Percentiles rank a stretch among this genome's conserved stretches.
phyloP scores from a whole-genome alignment of 2,888 invertebrate genomes.

The Galerucella calmariensis region DNA sequence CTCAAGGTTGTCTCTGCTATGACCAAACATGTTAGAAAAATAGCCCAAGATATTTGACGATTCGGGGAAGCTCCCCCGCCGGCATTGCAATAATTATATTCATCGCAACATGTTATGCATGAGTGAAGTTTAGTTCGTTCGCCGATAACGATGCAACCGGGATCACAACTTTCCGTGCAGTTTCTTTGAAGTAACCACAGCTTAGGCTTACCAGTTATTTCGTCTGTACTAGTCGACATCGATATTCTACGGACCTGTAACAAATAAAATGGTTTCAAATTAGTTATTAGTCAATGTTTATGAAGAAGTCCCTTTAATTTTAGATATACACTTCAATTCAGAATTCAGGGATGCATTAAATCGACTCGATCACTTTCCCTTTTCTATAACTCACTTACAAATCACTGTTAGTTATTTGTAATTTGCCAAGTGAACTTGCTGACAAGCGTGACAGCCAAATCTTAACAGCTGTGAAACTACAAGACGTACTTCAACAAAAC shows the following conservation, averaged over 20 bases:
- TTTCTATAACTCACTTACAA: too few relatives aligned
- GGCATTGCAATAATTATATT: constrained; percentile 80
- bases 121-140: constrained; percentile 89
- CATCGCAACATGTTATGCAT: constrained; percentile 87
- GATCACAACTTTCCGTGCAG: constrained; percentile 85
- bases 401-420: too few relatives aligned
- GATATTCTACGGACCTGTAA: constrained; percentile 82
- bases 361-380: too few relatives aligned
- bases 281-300: too few relatives aligned
- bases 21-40: not conserved
- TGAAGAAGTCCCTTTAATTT: too few relatives aligned
- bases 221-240: constrained; percentile 85
- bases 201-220: constrained; percentile 78
- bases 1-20: not conserved
- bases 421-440: too few relatives aligned
- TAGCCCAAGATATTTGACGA: not conserved
- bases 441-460: too few relatives aligned
- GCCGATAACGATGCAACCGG: constrained; percentile 89
- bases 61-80: constrained; percentile 67
- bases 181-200: constrained; percentile 88
- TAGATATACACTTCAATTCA: too few relatives aligned
- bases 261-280: not conserved
- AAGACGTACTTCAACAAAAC: too few relatives aligned
- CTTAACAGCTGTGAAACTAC: too few relatives aligned
- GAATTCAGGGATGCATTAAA: too few relatives aligned